These are phyloP conservation scores for Pycnonotus jocosus DNA, from an alignment of 2,113 vertebrate genomes.

Conservation along the genomic window DNA sequence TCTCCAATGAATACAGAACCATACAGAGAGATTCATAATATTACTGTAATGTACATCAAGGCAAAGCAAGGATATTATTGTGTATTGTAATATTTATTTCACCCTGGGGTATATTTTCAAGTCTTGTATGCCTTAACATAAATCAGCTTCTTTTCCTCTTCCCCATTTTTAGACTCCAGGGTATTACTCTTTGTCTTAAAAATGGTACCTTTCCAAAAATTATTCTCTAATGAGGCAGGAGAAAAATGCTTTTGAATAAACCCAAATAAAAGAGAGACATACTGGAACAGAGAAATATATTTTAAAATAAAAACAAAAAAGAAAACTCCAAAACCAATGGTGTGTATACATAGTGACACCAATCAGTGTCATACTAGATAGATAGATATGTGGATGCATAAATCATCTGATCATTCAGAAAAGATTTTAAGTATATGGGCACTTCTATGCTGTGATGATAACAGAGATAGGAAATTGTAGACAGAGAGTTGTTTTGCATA, in stretches of 20 bases:
- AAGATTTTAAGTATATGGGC: not conserved
- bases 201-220: conserved; percentile 21
- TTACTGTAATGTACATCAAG: not conserved
- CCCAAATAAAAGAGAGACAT: not conserved
- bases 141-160: conserved; percentile 23
- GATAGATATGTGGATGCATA: not conserved
- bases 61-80: conserved; percentile 23
- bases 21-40: not conserved
- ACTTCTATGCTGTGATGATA: not conserved
- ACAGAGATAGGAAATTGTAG: not conserved
- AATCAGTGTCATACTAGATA: not conserved
- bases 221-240: conserved; percentile 30
- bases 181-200: conserved; percentile 23
- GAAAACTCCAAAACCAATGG: not conserved
- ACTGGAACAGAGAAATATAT: not conserved
- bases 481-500: not conserved
- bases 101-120: conserved; percentile 24
- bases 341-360: not conserved
- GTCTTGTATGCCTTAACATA: conserved; percentile 13
- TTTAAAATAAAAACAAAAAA: not conserved
- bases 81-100: conserved; percentile 52
- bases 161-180: not conserved
- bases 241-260: conserved; percentile 15
- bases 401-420: not conserved
- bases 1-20: not conserved